These are phyloP conservation scores for Ptychochromis oligacanthus DNA, from an alignment of 2,113 vertebrate species.

Conservation along the genomic window DNA sequence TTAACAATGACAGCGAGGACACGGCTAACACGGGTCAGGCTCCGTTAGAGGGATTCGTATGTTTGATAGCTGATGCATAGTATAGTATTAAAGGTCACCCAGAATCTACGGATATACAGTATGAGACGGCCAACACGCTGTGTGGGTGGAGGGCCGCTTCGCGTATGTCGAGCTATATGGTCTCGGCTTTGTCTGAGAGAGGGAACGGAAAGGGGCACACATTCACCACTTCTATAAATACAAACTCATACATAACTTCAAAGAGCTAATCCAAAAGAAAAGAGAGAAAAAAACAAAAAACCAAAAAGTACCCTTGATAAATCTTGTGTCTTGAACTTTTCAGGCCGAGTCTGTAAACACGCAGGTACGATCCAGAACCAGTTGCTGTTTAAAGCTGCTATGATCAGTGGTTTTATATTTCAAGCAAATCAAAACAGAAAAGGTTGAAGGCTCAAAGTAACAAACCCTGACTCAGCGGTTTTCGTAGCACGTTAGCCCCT, in stretches of 20 bases:
- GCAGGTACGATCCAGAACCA: neutral
- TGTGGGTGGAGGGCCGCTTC: conserved; percentile 4
- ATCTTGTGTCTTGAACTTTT: conserved; percentile 43
- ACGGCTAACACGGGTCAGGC: conserved; percentile 29
- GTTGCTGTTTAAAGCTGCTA: neutral
- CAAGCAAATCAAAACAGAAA: neutral
- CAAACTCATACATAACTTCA: conserved; percentile 71
- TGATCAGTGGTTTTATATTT: neutral
- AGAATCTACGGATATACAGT: conserved; percentile 22
- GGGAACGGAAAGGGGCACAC: conserved; percentile 13
- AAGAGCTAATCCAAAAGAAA: conserved; percentile 22
- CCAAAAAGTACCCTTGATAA: conserved; percentile 15
- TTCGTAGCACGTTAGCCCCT: neutral
- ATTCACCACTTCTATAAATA: conserved; percentile 74
- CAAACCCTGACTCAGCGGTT: neutral
- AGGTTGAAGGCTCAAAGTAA: neutral
- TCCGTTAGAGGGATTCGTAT: conserved; percentile 25
- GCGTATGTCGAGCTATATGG: conserved; percentile 6
- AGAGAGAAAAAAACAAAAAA: neutral
- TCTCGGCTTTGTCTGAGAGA: conserved; percentile 44
- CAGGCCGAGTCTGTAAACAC: conserved; percentile 33
- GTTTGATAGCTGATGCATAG: conserved; percentile 70
- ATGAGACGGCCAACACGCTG: neutral
- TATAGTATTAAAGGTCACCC: conserved; percentile 69
- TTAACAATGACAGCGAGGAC: conserved; percentile 32